Base-by-base conservation (phyloP, 2,888 invertebrate species). In the Reticulitermes lucifugus region DNA sequence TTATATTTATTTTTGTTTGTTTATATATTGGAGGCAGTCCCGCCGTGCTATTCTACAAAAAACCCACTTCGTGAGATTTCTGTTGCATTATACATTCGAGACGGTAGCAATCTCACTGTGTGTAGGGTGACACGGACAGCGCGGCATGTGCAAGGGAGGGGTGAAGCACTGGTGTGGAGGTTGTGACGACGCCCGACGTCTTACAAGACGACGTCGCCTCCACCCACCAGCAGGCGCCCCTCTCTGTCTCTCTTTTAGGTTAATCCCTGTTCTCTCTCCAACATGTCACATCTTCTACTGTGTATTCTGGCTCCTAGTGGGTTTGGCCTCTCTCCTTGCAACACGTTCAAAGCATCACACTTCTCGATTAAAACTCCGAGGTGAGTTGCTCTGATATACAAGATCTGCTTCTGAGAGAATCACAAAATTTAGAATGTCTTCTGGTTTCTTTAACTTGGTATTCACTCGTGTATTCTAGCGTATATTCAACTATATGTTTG, bases 201-300 rank as follows among this genome's bases (percentile, higher is more conserved):
- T 82, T 81, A 81, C 81, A 81, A 81, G 81, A 59, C 81, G 81
- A 81, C 81, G 81, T 81, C 81, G 65, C 81, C 81, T 81, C 81
- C 35, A 46, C 70, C 81, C 80, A 55, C 80, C 43, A 82, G 60
- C 85, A 41, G 22, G 71, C 77, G 41, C 75, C 29, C 41, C 35
- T 18, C 70, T 29, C 51, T 82, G 83, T 79, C 59, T 60, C 79
- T 60, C 80, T 60, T 51, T 51, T 70, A 77, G 46, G 73, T 80
- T 85, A 85, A 85, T 83, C 85, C 83, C 46, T 51, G 46, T 73
- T 83, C 83, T 85, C 85, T 85, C 85, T 83, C 83, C 85, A 85
- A 35, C 46, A 79, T 70, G 85, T 85, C 83, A 85, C 59, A 59
- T 70, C 55, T 71, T 51, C 77, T n/a, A 83, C 77, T 46, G 46